phyloP scores from a whole-genome alignment of 1,140 invertebrate genomes.

The Chymomyza costata region DNA sequence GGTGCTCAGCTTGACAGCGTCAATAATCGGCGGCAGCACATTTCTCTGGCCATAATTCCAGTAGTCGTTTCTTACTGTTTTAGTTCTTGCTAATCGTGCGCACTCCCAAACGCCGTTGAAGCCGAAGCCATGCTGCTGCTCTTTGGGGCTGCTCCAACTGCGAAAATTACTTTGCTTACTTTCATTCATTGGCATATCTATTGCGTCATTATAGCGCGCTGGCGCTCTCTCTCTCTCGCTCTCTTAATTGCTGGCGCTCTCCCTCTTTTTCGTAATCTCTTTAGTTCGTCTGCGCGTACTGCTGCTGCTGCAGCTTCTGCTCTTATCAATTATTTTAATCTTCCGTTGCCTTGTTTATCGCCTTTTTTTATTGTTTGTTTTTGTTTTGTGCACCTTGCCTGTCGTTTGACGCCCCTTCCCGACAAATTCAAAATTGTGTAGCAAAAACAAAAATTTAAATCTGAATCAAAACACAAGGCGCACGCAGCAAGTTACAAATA shows the following conservation, averaged over 20 bases:
- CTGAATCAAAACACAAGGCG: no score
- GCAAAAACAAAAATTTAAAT: no score
- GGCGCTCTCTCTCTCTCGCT: not conserved
- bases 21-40: conserved; percentile 24
- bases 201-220: conserved; percentile 25
- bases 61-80: no score
- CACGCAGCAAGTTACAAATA: no score
- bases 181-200: conserved; percentile 19
- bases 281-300: conserved; percentile 1
- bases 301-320: not conserved
- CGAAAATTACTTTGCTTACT: conserved; percentile 19
- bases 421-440: no score
- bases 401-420: no score
- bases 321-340: no score
- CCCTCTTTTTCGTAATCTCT: not conserved
- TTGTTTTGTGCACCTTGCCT: not conserved
- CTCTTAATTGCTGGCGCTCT: not conserved
- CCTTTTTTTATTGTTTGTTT: not conserved
- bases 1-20: conserved; percentile 33
- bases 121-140: conserved; percentile 1
- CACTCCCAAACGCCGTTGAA: not conserved
- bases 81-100: no score
- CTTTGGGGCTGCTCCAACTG: not conserved
- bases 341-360: conserved; percentile 5
- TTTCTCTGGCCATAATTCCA: not conserved